Evolutionary conservation across 2,113 vertebrate genomes (phyloP).

Genomic region (Prolemur simus): DNA sequence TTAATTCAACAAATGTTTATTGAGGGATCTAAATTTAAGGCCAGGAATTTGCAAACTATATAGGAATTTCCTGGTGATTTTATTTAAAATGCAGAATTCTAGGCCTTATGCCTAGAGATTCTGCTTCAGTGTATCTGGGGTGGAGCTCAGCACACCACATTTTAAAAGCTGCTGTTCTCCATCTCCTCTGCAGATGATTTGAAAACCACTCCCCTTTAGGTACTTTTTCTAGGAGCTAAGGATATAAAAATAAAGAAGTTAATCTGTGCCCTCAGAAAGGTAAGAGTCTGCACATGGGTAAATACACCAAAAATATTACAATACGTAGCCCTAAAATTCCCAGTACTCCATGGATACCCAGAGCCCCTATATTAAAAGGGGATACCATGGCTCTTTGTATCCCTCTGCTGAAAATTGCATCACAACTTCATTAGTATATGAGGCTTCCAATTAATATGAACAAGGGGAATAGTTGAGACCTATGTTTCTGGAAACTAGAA

Average conservation of each 20-base stretch:
- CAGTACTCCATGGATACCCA: not conserved
- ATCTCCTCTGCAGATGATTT: not conserved
- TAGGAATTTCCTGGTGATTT: not conserved
- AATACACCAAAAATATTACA: not conserved
- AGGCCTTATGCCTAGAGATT: not conserved
- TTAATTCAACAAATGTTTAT: slow-evolving; percentile 17
- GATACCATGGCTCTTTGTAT: not conserved
- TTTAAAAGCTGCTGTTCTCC: not conserved
- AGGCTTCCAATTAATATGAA: not conserved
- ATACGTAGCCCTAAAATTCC: not conserved
- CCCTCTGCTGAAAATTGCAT: not conserved
- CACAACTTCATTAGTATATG: not conserved
- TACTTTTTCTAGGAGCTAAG: not conserved
- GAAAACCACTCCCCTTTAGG: not conserved
- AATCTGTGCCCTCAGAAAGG: not conserved
- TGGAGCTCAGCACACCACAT: not conserved
- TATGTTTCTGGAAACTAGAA: not conserved
- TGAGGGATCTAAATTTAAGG: not conserved
- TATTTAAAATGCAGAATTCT: slow-evolving; percentile 15
- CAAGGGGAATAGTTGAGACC: not conserved
- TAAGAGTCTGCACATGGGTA: not conserved
- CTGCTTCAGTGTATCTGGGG: not conserved
- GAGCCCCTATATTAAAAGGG: not conserved
- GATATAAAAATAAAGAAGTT: not conserved
- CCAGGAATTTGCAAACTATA: not conserved